phyloP scores from a whole-genome alignment of 2,113 vertebrate genomes.

The Nipponia nippon region DNA sequence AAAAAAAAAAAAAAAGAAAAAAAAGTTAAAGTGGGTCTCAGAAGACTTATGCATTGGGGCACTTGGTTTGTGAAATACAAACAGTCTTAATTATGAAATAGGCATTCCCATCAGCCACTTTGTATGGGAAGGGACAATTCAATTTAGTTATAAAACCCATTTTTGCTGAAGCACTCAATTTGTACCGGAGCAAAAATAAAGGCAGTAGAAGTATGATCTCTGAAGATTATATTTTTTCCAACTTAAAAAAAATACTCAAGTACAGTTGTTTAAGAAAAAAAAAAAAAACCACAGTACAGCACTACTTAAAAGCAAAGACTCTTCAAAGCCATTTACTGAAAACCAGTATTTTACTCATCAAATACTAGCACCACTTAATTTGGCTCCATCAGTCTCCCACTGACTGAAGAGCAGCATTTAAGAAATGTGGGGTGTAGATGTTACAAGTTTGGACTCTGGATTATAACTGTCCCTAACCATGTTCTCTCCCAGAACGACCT shows the following conservation, averaged over 20 bases:
- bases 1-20: no score
- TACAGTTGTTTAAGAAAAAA: background rate
- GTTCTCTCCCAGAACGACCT: background rate
- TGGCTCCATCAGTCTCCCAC: background rate
- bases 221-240: background rate
- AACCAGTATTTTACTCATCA: background rate
- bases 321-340: background rate
- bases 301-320: background rate
- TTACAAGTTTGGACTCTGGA: background rate
- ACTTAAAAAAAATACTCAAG: background rate
- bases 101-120: background rate
- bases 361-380: background rate
- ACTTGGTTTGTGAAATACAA: background rate
- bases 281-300: background rate
- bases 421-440: background rate
- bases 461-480: background rate
- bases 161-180: background rate
- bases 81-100: background rate
- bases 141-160: background rate
- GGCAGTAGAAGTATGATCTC: background rate
- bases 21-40: background rate
- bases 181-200: background rate
- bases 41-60: background rate
- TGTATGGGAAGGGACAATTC: background rate
- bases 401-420: background rate